Percentiles rank a stretch among this genome's conserved stretches.
phyloP scores from a whole-genome alignment of 2,888 invertebrate genomes.

The Ormyrus nitidulus region DNA sequence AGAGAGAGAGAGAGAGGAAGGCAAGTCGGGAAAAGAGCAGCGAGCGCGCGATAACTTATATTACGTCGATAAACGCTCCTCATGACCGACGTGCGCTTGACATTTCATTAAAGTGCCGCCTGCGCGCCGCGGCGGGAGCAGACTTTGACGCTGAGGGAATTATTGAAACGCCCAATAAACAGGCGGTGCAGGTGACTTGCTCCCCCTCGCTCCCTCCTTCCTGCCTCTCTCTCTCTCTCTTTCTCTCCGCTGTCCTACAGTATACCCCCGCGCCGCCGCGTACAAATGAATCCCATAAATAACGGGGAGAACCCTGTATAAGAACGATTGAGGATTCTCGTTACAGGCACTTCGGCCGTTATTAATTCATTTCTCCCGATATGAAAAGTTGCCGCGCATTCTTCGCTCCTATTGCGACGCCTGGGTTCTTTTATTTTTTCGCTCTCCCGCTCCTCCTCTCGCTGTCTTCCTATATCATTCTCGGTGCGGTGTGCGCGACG shows the following conservation, averaged over 20 bases:
- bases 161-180: conserved; percentile 56
- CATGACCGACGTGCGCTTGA: conserved; percentile 53
- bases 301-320: conserved; percentile 26
- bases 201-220: background rate
- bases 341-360: conserved; percentile 41
- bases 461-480: background rate
- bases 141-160: conserved; percentile 51
- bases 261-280: conserved; percentile 22
- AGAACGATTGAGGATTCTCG: conserved; percentile 50
- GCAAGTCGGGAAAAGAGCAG: conserved; percentile 30
- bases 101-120: conserved; percentile 56
- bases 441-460: background rate
- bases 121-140: conserved; percentile 2
- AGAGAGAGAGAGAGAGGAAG: conserved; percentile 1
- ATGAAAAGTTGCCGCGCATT: conserved; percentile 41
- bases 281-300: conserved; percentile 57
- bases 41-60: conserved; percentile 52
- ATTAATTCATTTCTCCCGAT: conserved; percentile 52
- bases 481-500: background rate
- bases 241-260: background rate
- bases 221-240: background rate
- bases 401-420: background rate
- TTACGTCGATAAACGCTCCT: conserved; percentile 53
- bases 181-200: conserved; percentile 20
- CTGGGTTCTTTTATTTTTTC: background rate